These are phyloP conservation scores for Daubentonia madagascariensis DNA, from an alignment of 2,113 vertebrate species.

Conservation along the genomic window DNA sequence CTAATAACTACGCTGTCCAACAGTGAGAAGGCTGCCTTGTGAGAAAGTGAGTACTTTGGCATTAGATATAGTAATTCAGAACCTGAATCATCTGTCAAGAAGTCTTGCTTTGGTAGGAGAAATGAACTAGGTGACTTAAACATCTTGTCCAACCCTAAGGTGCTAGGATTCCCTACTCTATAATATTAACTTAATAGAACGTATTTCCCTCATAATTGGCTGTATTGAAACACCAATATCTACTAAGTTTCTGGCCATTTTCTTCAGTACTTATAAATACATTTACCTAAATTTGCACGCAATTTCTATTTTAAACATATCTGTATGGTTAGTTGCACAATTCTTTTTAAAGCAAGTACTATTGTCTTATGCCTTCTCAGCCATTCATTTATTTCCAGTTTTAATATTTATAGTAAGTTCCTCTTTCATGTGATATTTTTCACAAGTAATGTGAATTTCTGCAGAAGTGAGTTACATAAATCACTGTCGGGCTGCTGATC, in stretches of 20 bases:
- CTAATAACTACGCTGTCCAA: neutral
- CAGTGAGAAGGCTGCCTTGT: neutral
- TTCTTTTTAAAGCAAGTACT: slow-evolving; percentile 32
- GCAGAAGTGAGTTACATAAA: slow-evolving; percentile 55
- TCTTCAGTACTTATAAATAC: neutral
- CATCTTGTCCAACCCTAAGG: neutral
- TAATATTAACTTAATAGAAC: neutral
- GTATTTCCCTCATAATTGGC: neutral
- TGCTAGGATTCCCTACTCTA: neutral
- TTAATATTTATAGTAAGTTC: slow-evolving; percentile 57
- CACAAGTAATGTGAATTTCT: slow-evolving; percentile 59
- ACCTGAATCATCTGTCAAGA: neutral
- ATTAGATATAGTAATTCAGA: neutral
- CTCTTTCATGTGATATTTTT: slow-evolving; percentile 62
- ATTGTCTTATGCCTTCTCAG: neutral
- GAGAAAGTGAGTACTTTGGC: neutral
- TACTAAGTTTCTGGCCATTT: neutral
- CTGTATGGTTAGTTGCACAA: neutral
- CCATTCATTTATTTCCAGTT: slow-evolving; percentile 42
- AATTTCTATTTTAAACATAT: neutral
- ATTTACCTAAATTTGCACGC: neutral
- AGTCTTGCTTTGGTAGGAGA: neutral
- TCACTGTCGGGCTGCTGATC: slow-evolving; percentile 25
- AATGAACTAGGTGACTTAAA: neutral
- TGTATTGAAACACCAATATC: neutral